These are phyloP conservation scores for Phylloscopus collybita DNA, from an alignment of 2,797 vertebrate genomes.

Conservation along the genomic window DNA sequence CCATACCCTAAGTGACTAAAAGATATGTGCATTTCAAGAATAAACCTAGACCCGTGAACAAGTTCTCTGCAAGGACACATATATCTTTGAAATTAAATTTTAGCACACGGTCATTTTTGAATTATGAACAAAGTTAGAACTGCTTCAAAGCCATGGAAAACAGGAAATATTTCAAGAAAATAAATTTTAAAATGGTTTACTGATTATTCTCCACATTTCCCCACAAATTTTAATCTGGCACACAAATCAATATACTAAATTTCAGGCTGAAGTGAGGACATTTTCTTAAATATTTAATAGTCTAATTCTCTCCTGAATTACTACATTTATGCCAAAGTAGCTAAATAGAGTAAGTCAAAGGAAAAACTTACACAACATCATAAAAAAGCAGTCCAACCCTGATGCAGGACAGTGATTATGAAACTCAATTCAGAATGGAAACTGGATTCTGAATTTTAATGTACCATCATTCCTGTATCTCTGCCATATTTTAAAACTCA, in stretches of 20 bases:
- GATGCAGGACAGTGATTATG: neutral
- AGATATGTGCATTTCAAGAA: neutral
- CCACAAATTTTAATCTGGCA: conserved; percentile 3
- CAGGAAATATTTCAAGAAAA: conserved; percentile 17
- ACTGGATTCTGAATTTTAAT: neutral
- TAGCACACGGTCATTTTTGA: conserved; percentile 6
- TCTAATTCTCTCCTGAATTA: conserved; percentile 34
- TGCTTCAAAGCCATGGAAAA: conserved; percentile 12
- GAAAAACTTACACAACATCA: neutral
- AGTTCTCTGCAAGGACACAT: conserved; percentile 21
- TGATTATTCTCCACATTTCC: conserved; percentile 8
- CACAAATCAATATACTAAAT: conserved; percentile 4
- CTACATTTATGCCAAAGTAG: conserved; percentile 17
- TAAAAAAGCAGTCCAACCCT: neutral
- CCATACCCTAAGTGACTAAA: neutral
- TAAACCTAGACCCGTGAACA: neutral
- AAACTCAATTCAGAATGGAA: conserved; percentile 16
- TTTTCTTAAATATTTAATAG: conserved; percentile 52
- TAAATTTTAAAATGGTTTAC: conserved; percentile 1
- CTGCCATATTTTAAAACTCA: neutral
- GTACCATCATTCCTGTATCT: neutral
- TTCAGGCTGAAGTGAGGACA: conserved; percentile 23
- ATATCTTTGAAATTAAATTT: conserved; percentile 49
- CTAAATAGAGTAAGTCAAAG: conserved; percentile 7
- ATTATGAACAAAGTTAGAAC: conserved; percentile 28